These are phyloP conservation scores for Elaphurus davidianus DNA, from an alignment of 2,113 vertebrate genomes.

Conservation along the genomic window DNA sequence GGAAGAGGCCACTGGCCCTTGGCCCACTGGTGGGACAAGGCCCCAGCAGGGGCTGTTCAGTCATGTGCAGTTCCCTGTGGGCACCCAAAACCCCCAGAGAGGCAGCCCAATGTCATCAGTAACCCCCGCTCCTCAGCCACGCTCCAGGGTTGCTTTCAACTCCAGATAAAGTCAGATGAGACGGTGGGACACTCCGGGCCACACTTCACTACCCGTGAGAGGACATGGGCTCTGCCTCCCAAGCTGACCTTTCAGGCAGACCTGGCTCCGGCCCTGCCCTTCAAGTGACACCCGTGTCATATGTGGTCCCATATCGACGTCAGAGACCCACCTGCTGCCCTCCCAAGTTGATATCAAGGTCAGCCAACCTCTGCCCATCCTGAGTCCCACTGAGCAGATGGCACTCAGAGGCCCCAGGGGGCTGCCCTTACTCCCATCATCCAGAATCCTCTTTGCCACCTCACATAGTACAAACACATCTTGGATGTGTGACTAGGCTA, in stretches of 20 bases:
- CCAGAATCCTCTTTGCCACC: fast-evolving
- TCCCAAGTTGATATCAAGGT: neutral
- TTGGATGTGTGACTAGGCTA: neutral
- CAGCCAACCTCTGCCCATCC: too few species aligned
- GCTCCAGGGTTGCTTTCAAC: neutral
- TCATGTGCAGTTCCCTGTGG: neutral
- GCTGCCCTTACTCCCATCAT: fast-evolving
- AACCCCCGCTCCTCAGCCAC: neutral
- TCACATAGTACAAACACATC: fast-evolving
- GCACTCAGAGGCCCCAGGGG: fast-evolving
- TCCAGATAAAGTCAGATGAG: neutral
- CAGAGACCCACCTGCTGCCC: neutral
- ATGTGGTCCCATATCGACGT: fast-evolving
- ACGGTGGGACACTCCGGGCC: fast-evolving
- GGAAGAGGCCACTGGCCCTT: neutral
- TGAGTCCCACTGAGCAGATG: too few species aligned
- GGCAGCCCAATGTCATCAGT: neutral
- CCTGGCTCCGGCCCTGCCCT: neutral
- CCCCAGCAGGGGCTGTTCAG: neutral
- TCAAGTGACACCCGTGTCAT: fast-evolving
- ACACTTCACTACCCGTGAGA: neutral
- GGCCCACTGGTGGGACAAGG: neutral
- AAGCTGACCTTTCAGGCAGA: neutral
- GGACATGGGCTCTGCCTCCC: fast-evolving
- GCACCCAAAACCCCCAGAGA: neutral